Percentiles rank a stretch among this genome's conserved stretches.
Conservation (phyloP, 2,113 vertebrate species). For the Polyodon spathula region DNA sequence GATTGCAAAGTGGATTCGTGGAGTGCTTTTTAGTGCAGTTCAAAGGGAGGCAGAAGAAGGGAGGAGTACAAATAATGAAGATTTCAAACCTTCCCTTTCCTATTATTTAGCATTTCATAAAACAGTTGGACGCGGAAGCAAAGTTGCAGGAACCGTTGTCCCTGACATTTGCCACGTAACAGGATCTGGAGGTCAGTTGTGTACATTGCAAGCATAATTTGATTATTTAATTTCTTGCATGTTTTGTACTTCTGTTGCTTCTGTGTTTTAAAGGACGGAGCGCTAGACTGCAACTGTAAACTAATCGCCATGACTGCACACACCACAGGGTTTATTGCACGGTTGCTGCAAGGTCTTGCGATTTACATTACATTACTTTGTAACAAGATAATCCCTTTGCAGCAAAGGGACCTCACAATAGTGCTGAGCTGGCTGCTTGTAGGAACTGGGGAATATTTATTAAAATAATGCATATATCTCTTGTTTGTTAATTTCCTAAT, state of each 20-base stretch:
- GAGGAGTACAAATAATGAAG: conserved; percentile 21
- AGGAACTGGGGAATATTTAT: background rate
- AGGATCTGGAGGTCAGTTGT: too few species aligned
- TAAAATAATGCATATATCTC: too few species aligned
- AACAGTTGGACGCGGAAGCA: background rate
- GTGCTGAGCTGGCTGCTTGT: conserved; percentile 37
- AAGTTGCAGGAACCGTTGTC: conserved; percentile 6
- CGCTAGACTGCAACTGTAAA: too few species aligned
- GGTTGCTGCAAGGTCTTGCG: too few species aligned
- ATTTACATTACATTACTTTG: conserved; percentile 18
- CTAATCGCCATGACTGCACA: too few species aligned
- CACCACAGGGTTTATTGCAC: too few species aligned
- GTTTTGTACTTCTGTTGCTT: too few species aligned
- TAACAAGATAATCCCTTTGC: conserved; percentile 51
- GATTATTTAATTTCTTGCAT: too few species aligned
- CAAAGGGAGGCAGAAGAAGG: conserved; percentile 17
- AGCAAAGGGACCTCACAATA: conserved; percentile 48
- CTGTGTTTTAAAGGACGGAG: too few species aligned
- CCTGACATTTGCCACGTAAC: conserved; percentile 3
- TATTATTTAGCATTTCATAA: background rate
- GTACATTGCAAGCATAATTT: too few species aligned
- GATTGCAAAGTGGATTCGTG: conserved; percentile 38
- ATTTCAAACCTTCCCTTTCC: background rate
- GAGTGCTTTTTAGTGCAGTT: conserved; percentile 26
- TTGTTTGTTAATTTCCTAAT: too few species aligned